Percentiles rank a stretch among this genome's conserved stretches.
Evolutionary conservation across 2,797 vertebrate genomes (phyloP).

Genomic region (Crypturellus tataupa): DNA sequence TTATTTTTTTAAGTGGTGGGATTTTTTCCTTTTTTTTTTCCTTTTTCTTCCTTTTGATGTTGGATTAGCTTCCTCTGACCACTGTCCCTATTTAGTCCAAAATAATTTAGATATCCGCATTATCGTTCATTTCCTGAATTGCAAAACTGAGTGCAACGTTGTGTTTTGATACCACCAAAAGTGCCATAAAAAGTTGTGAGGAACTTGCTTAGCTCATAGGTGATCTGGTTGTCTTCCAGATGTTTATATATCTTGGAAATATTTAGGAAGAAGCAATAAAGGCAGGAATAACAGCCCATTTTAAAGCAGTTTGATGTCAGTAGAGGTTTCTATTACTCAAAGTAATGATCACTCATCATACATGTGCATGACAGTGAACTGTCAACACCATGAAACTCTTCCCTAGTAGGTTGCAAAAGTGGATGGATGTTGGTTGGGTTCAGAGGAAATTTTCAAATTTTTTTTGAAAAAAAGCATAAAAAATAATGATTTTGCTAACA

Average conservation of each 20-base stretch:
- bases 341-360: background rate
- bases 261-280: background rate
- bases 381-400: background rate
- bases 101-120: background rate
- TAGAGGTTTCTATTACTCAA: background rate
- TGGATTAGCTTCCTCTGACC: background rate
- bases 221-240: background rate
- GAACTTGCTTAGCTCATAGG: background rate
- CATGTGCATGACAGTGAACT: fast-evolving
- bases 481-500: fast-evolving
- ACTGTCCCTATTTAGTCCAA: background rate
- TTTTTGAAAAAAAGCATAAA: background rate
- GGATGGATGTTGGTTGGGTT: background rate
- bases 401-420: fast-evolving
- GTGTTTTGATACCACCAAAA: background rate
- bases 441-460: background rate
- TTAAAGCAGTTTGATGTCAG: background rate
- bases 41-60: background rate
- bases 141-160: background rate
- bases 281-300: background rate
- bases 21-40: background rate
- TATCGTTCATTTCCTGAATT: background rate
- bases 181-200: fast-evolving
- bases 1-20: background rate
- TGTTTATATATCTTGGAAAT: background rate